Evolutionary conservation across 1,140 invertebrate genomes (phyloP), one percentile per base, ranked within the genome.

Genomic region (Lasaia peninsularis): DNA sequence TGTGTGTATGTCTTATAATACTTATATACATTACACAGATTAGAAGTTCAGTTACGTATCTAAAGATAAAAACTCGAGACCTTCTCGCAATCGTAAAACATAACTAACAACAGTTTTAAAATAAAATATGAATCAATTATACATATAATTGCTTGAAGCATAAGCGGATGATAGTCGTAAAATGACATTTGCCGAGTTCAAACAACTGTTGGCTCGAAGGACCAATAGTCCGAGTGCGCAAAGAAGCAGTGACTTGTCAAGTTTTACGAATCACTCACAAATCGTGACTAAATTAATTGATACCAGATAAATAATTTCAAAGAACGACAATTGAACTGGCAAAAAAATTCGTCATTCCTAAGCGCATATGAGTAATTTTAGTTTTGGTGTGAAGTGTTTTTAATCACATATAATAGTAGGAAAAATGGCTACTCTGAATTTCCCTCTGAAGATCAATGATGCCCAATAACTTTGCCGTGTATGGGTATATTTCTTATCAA

Each of bases 401-500:
- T 28, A 28, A 28, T 28, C 1, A 28, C 21, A 24, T 24, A 2
- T 5, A 24, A 2, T 24, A 28, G 0, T 4, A 6, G 2, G 8
- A 28, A 28, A 28, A 6, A 28, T 28, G 24, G 24, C 24, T 7
- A 20, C 10, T 11, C 48, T 21, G 33, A 57, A 50, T 14, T 58
- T 31, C 51, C 50, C 50, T 58, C 20, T n/a, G 50, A 60, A 49
- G 55, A 49, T 40, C 12, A 49, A 16, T 58, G 59, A 56, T 61
- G 78, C 68, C 67, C 63, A 73, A 72, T 48, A 78, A 18, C 35
- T 48, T 56, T 56, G 28, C 20, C 35, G 24, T 75, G 80, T 59
- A 69, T 69, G 70, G 80, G 72, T 71, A 74, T 52, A 52, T 52
- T 69, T 68, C 76, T 83, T 86, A 88, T 88, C 83, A 62, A 70